Conservation (phyloP, 2,888 invertebrate species). For the Agrotis exclamationis region DNA sequence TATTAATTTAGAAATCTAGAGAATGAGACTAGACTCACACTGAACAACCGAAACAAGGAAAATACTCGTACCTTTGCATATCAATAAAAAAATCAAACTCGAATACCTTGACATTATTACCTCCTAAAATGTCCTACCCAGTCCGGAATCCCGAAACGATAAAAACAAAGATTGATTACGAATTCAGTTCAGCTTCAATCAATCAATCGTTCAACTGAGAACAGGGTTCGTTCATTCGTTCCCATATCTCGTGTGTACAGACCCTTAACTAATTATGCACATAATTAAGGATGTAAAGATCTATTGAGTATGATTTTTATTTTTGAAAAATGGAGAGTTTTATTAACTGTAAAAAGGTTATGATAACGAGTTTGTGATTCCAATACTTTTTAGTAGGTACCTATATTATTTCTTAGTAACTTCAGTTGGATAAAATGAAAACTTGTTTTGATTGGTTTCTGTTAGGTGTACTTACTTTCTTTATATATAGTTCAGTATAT, state of each 20-base stretch:
- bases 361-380: background rate
- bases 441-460: no score
- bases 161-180: slow-evolving; percentile 54
- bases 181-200: slow-evolving; percentile 43
- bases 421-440: no score
- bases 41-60: background rate
- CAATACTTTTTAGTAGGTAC: no score
- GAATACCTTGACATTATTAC: slow-evolving; percentile 26
- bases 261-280: slow-evolving; percentile 56
- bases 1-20: background rate
- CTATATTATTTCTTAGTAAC: no score
- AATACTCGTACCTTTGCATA: slow-evolving; percentile 3
- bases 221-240: slow-evolving; percentile 22
- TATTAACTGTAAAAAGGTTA: background rate
- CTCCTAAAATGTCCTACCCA: slow-evolving; percentile 23
- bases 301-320: slow-evolving; percentile 1
- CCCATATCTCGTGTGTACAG: slow-evolving; percentile 52
- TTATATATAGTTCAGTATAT: no score
- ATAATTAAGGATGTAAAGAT: slow-evolving; percentile 24
- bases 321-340: background rate
- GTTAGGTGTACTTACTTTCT: no score
- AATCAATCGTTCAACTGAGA: slow-evolving; percentile 41
- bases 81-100: slow-evolving; percentile 23
- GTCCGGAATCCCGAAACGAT: slow-evolving; percentile 40
- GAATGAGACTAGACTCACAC: background rate